Percentiles rank a stretch among this genome's conserved stretches.
Conservation (phyloP, 2,888 invertebrate species). For the Metopia argyrocephala region DNA sequence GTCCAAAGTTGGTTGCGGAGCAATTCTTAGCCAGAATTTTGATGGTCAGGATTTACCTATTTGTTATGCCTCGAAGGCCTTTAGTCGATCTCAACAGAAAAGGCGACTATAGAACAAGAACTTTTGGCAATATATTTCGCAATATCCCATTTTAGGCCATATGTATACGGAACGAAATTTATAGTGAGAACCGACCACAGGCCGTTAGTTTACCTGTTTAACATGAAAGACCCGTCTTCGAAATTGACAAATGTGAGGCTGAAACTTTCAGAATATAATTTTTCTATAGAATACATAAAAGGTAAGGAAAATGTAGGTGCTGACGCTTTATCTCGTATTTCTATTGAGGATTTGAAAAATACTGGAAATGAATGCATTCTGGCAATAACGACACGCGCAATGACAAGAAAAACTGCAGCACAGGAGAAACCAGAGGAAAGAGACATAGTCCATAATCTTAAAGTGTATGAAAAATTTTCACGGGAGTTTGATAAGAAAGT, state of each 20-base stretch:
- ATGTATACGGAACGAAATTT: constrained; percentile 62
- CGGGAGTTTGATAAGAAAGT: neutral
- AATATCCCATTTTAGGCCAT: constrained; percentile 64
- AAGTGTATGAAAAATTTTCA: no score
- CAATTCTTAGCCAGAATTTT: neutral
- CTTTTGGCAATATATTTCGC: constrained; percentile 64
- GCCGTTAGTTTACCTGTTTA: constrained; percentile 66
- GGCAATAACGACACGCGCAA: constrained; percentile 13
- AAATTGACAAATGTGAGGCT: constrained; percentile 67
- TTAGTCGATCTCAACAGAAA: constrained; percentile 9
- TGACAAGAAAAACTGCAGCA: neutral
- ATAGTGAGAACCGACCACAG: constrained; percentile 65
- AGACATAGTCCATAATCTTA: no score
- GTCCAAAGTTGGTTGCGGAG: constrained; percentile 13
- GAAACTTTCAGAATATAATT: constrained; percentile 65
- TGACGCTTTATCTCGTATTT: constrained; percentile 21
- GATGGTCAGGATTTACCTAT: neutral
- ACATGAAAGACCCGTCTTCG: constrained; percentile 66
- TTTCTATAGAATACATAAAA: constrained; percentile 62
- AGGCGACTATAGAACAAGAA: constrained; percentile 51
- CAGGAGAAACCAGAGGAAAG: no score
- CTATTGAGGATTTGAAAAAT: constrained; percentile 5
- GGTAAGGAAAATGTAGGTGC: constrained; percentile 62
- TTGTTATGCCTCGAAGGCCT: constrained; percentile 14
- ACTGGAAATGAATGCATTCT: neutral